Base-by-base conservation (phyloP, 2,888 invertebrate genomes). In the Willowsia nigromaculata region DNA sequence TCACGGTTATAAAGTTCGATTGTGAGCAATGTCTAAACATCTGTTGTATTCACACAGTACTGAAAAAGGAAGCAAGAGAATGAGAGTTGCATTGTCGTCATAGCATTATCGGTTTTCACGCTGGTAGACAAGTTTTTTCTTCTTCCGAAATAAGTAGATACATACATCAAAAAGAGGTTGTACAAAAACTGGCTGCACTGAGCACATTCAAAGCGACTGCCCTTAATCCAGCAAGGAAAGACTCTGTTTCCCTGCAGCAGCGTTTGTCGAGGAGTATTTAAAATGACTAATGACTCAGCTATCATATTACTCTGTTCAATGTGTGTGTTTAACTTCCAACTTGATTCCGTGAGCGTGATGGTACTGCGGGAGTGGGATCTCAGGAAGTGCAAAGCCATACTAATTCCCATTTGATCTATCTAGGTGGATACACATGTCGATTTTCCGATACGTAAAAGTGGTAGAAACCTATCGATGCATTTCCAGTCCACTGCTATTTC, bases 201-300 rank as follows among this genome's bases (percentile, higher is more conserved):
- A n/a, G n/a, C 65, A 30, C 33, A 71, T 71, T 22, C 40, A 71
- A 4, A 71, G 68, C 25, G 11, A 65, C 5, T 65, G n/a, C 65
- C 40, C 22, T 37, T 37, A 62, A 62, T 62, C 62, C 62, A 40
- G 68, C 40, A 7, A 43, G 68, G n/a, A 11, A 30, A 50, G 18
- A 13, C 40, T 13, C 37, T 33, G 27, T 40, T 43, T 37, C 25
- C n/a, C n/a, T n/a, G 9, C 76, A 37, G 37, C 40, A 71, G 68
- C 13, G 37, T 71, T 71, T 40, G 68, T n/a, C 11, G 13, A 59
- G 30, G 47, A 50, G 50, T 86, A 30, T 56, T 81, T 87, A 81
- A 87, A 87, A 87, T 87, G 87, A 87, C 81, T 87, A 81, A 87
- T 87, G 87, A 87, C 87, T 40, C 81, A 56, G 47, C 71, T 81